These are phyloP conservation scores for Ceratothoa steindachneri DNA, from an alignment of 2,888 invertebrate genomes.

Conservation along the genomic window DNA sequence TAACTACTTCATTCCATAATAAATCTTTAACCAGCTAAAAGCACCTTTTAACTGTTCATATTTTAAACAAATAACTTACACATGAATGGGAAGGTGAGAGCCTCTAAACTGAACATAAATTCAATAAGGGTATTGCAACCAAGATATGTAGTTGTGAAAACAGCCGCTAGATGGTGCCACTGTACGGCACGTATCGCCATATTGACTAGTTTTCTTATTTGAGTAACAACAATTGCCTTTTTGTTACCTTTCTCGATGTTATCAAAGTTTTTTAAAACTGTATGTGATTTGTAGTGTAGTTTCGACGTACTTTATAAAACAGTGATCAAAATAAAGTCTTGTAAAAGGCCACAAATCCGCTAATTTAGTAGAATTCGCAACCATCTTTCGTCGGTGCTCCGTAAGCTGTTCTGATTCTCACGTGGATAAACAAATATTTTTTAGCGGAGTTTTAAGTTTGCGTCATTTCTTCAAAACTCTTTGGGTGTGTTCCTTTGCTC, in stretches of 20 bases:
- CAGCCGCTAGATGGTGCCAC: conserved; percentile 5
- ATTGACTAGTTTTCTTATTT: background rate
- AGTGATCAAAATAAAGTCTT: background rate
- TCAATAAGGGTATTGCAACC: background rate
- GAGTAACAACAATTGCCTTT: background rate
- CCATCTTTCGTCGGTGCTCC: background rate
- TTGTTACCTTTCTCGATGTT: background rate
- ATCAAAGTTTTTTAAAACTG: background rate
- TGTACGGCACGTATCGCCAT: background rate
- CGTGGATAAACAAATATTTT: conserved; percentile 8
- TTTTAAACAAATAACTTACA: background rate
- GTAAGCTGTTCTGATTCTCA: conserved; percentile 10
- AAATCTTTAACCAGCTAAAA: background rate
- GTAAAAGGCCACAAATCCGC: background rate
- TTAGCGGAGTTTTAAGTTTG: background rate
- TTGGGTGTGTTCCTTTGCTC: background rate
- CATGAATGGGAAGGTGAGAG: background rate
- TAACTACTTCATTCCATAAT: too few relatives aligned
- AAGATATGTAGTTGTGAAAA: background rate
- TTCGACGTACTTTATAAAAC: background rate
- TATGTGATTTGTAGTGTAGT: background rate
- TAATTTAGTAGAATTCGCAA: background rate
- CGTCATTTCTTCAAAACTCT: background rate
- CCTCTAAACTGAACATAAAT: background rate
- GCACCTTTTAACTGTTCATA: background rate